Conservation (phyloP, 2,888 invertebrate genomes). For the Neoitamus cyanurus region DNA sequence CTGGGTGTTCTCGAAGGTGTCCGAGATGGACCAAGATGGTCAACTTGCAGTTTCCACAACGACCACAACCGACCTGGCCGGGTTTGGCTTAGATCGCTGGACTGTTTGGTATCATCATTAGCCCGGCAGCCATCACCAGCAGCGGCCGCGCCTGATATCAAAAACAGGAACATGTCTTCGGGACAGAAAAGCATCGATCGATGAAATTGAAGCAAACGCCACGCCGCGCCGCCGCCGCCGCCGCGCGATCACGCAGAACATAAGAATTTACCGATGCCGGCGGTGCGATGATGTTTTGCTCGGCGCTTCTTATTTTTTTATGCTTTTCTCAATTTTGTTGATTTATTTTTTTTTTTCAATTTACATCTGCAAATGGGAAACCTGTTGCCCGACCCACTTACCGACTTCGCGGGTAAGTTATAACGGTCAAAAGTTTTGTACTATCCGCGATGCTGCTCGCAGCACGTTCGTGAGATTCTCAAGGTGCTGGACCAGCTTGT, state of each 20-base stretch:
- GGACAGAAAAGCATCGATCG: not conserved
- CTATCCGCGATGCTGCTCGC: not conserved
- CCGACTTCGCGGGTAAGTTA: slow-evolving; percentile 19
- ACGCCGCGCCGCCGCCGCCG: too few relatives aligned
- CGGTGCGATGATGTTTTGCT: not conserved
- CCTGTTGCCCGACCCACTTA: slow-evolving; percentile 44
- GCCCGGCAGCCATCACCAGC: not conserved
- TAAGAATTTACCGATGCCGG: not conserved
- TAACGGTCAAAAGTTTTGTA: slow-evolving; percentile 44
- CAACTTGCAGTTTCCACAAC: slow-evolving; percentile 12
- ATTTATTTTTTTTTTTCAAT: slow-evolving; percentile 14
- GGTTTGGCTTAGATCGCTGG: too few relatives aligned
- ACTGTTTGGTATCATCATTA: not conserved
- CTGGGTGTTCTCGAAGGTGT: not conserved
- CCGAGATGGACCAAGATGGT: not conserved
- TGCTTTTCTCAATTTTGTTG: not conserved
- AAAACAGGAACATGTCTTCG: not conserved
- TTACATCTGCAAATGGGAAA: slow-evolving; percentile 4
- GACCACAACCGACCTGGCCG: too few relatives aligned
- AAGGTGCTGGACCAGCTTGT: not conserved
- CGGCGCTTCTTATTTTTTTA: not conserved
- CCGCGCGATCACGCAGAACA: not conserved
- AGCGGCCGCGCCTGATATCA: not conserved
- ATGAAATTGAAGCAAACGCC: slow-evolving; percentile 8
- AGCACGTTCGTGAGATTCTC: not conserved